phyloP scores from a whole-genome alignment of 1,140 invertebrate genomes.

The Drosophila grimshawi region DNA sequence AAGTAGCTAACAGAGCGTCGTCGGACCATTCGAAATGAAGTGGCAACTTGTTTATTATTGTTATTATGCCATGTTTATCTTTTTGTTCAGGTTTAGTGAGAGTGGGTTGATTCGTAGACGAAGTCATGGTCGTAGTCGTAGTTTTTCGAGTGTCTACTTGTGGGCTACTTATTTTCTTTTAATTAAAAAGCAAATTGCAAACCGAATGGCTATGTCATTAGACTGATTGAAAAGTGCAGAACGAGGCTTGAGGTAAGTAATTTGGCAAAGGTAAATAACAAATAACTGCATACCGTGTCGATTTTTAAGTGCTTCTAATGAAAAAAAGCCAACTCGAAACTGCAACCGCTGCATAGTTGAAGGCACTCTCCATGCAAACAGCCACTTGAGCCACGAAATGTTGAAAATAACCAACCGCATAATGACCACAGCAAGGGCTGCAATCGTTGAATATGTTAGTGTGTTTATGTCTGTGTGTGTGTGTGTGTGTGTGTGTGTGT shows the following conservation, averaged over 20 bases:
- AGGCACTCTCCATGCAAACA: constrained; percentile 64
- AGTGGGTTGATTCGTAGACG: constrained; percentile 9
- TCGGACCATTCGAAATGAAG: constrained; percentile 75
- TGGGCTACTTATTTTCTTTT: constrained; percentile 74
- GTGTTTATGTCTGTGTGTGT: constrained; percentile 16
- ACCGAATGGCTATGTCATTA: constrained; percentile 62
- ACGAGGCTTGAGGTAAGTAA: constrained; percentile 68
- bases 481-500: constrained; percentile 15
- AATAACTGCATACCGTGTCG: constrained; percentile 78
- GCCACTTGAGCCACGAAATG: constrained; percentile 76
- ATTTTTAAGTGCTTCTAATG: constrained; percentile 77
- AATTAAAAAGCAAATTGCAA: constrained; percentile 79
- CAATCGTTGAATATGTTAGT: constrained; percentile 30
- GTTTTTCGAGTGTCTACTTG: constrained; percentile 70
- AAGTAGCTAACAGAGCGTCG: constrained; percentile 71
- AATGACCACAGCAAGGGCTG: constrained; percentile 61
- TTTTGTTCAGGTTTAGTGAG: constrained; percentile 31
- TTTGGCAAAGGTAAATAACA: constrained; percentile 67
- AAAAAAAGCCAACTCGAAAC: constrained; percentile 52
- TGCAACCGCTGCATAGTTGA: constrained; percentile 50
- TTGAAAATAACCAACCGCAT: constrained; percentile 75
- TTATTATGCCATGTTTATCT: constrained; percentile 65
- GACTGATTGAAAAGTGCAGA: constrained; percentile 72
- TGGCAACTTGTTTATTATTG: constrained; percentile 81
- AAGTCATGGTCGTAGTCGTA: constrained; percentile 35